Percentiles rank a stretch among this genome's conserved stretches.
Conservation (phyloP, 2,888 invertebrate genomes). For the Anodontia alba region DNA sequence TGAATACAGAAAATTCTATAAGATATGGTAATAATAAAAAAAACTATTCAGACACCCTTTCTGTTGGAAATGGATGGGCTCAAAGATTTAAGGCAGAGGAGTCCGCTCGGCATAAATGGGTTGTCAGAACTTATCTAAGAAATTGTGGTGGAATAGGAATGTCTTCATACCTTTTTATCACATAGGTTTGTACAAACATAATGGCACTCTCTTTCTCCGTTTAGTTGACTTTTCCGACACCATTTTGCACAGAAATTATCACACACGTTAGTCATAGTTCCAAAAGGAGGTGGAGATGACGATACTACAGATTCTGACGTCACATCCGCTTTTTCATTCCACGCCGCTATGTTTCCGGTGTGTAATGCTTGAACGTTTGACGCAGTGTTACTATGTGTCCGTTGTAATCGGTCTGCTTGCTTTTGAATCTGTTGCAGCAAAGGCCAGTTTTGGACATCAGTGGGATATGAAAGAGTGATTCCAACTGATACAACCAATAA, state of each 20-base stretch:
- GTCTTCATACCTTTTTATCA: conserved; percentile 35
- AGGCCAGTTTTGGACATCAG: background rate
- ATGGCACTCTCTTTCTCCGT: conserved; percentile 39
- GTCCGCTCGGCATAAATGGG: too few species aligned
- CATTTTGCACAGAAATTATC: conserved; percentile 44
- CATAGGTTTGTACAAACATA: conserved; percentile 48
- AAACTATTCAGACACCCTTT: too few species aligned
- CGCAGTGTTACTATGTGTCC: background rate
- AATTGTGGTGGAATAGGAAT: too few species aligned
- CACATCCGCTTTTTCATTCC: background rate
- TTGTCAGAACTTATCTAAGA: too few species aligned
- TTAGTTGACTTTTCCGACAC: conserved; percentile 30
- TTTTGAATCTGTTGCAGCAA: background rate
- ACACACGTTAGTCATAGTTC: conserved; percentile 35
- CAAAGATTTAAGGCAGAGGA: too few species aligned
- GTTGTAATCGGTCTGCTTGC: background rate
- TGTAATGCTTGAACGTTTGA: background rate
- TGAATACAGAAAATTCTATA: too few species aligned
- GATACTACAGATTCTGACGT: background rate
- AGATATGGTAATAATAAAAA: too few species aligned
- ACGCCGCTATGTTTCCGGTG: background rate
- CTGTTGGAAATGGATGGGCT: too few species aligned
- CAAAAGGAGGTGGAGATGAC: background rate
- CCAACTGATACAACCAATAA: background rate
- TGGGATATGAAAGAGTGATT: background rate